Evolutionary conservation across 2,888 invertebrate genomes (phyloP), one percentile per base, ranked within the genome.

Genomic region (Frankliniella fusca): DNA sequence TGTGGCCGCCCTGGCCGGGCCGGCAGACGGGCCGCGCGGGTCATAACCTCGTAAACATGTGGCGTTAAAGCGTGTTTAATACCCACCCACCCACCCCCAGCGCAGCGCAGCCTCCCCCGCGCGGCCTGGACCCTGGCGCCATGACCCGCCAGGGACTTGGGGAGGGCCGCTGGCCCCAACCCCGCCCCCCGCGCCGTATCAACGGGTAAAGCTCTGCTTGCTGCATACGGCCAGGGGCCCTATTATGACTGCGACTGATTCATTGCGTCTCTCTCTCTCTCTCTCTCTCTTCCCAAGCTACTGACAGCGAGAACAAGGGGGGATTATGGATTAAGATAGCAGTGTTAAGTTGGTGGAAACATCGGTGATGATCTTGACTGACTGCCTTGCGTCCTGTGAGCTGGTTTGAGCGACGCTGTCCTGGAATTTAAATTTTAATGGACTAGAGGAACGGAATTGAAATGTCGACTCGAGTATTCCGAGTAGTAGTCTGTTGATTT

Each of bases 41-140:
- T 76, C 70, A 76, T 76, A 76, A 76, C 70, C 70, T 76, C 70
- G 70, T 76, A 76, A 76, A 76, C 70, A 76, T 76, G 70, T 76
- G 70, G 70, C 70, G 70, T 27, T 76, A 76, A 76, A 76, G 70
- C 27, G 70, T 76, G 70, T 76, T 27, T 76, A 23, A 76, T 27
- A 54, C 20, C 20, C 18, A 38, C 38, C 38, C 38, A 38, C 38
- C 38, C 38, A 2, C 5, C 38, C 3, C 3, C 38, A 2, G 38
- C 38, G 3, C 38, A n/a, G n/a, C n/a, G n/a, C 38, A 38, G 38
- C 38, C 38, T 38, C 38, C 38, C 38, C 38, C 38, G 38, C 38
- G 38, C 38, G n/a, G n/a, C 38, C 38, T 38, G 38, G 38, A 38
- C 38, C 38, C 38, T 23, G 70, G 70, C 70, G 70, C 70, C 27